A percentile compares a stretch with the other conserved stretches of the same genome.
Conservation (phyloP, 1,140 invertebrate species). For the Aleiodes sp. region DNA sequence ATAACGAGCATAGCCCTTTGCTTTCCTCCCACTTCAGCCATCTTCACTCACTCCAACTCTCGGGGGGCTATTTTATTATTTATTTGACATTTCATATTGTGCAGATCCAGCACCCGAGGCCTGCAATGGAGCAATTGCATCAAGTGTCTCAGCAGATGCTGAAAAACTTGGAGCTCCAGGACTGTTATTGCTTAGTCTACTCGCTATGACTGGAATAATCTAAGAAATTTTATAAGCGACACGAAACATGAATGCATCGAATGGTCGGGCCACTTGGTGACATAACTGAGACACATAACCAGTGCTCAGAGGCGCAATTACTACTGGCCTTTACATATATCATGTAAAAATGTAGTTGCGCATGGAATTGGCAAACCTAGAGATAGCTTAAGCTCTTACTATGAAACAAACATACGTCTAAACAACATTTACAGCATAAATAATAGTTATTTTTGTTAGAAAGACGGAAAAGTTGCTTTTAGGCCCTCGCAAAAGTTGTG, state of each 20-base stretch:
- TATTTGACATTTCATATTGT: no score
- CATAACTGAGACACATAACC: neutral
- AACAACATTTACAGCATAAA: neutral
- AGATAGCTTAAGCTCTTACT: neutral
- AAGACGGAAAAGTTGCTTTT: no score
- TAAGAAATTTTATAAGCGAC: slow-evolving; percentile 20
- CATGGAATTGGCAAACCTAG: slow-evolving; percentile 11
- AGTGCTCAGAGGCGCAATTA: no score
- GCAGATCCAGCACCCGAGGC: slow-evolving; percentile 68
- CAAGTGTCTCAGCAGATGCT: slow-evolving; percentile 66
- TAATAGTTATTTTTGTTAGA: no score
- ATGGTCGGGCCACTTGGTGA: slow-evolving; percentile 2
- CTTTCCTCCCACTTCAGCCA: slow-evolving; percentile 23
- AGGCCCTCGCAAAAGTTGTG: no score
- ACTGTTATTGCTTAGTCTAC: slow-evolving; percentile 26
- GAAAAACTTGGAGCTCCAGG: slow-evolving; percentile 50
- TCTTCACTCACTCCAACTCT: neutral
- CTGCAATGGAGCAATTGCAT: slow-evolving; percentile 69
- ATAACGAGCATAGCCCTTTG: slow-evolving; percentile 16
- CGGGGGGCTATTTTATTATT: neutral
- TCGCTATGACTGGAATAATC: slow-evolving; percentile 34
- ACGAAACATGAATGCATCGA: neutral
- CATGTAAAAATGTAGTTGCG: slow-evolving; percentile 5
- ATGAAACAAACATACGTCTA: neutral
- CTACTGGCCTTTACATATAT: neutral